Evolutionary conservation across 2,113 vertebrate genomes (phyloP), one percentile per base, ranked within the genome.

Genomic region (Mesitornis unicolor): DNA sequence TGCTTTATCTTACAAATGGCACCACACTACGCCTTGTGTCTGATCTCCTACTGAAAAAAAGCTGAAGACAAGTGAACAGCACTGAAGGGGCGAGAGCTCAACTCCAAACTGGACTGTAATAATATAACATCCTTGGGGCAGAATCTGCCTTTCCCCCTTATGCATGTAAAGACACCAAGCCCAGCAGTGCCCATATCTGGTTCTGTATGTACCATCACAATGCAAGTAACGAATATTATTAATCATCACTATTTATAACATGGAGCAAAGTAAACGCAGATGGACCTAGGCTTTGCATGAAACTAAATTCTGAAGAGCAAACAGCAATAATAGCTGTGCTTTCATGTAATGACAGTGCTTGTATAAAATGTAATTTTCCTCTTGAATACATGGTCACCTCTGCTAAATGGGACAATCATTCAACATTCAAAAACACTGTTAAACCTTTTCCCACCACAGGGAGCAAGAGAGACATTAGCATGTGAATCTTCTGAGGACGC

Each of bases 351-450:
- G 64, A 87, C 47, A 79, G 54, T 31, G 60, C n/a, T 84, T 92
- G 47, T 67, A 28, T 26, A 33, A 73, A 91, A 92, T 45, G 60
- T 70, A 96, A 50, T 95, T 90, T 89, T 73, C 53, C 77, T 95
- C 60, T 68, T 82, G 80, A 93, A 87, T 71, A 90, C 17, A 50
- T 3, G 10, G 33, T 70, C 60, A 61, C 69, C 53, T 95, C 47
- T 54, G 14, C 61, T 87, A 64, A 95, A 68, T 63, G 56, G 31
- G 85, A 94, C 48, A 85, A 80, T 38, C 36, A 45, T 3, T 29
- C 11, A 31, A 42, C 40, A 65, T 33, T 86, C 36, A 93, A 92
- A 92, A 95, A 4, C 35, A 76, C 31, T 6, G 4, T 42, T 87
- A 71, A 77, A 64, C 31, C 36, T 92, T 51, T 71, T 87, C 40